Evolutionary conservation across 2,797 vertebrate genomes (phyloP).

Genomic region (Philypnodon macrostomus): DNA sequence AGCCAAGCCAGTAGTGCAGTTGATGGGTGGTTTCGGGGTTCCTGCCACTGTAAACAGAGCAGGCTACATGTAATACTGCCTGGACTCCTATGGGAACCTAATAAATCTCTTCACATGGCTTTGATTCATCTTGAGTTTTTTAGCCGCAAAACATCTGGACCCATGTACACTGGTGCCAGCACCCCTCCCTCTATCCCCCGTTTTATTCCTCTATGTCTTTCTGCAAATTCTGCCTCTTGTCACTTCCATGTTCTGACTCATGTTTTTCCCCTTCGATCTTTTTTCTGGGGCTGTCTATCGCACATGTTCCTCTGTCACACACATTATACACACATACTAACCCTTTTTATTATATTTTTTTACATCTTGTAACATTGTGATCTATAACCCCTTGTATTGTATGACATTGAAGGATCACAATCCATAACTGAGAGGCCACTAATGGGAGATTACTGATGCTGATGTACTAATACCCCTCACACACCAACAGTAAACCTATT

Average conservation of each 20-base stretch:
- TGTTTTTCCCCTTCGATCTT: conserved; percentile 46
- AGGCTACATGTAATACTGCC: conserved; percentile 75
- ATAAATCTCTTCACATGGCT: conserved; percentile 82
- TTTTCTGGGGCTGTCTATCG: conserved; percentile 55
- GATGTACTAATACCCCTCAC: conserved; percentile 60
- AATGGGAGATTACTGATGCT: conserved; percentile 67
- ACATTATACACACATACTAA: conserved; percentile 11
- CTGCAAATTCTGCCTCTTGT: conserved; percentile 53
- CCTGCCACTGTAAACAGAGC: conserved; percentile 78
- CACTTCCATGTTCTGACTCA: conserved; percentile 66
- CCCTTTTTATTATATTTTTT: no score
- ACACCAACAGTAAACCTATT: conserved; percentile 53
- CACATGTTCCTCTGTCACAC: conserved; percentile 60
- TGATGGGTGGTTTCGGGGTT: conserved; percentile 79
- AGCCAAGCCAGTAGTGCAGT: conserved; percentile 76
- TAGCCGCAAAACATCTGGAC: conserved; percentile 82
- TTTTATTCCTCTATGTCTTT: conserved; percentile 48
- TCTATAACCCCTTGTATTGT: conserved; percentile 39
- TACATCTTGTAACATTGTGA: conserved; percentile 44
- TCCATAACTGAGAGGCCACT: conserved; percentile 55
- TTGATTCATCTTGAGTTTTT: conserved; percentile 79
- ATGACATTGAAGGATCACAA: conserved; percentile 58
- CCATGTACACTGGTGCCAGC: conserved; percentile 69
- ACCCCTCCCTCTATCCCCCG: conserved; percentile 45
- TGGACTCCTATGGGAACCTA: conserved; percentile 77